These are phyloP conservation scores for Saguinus imperator DNA, from an alignment of 2,113 vertebrate species.

Conservation along the genomic window DNA sequence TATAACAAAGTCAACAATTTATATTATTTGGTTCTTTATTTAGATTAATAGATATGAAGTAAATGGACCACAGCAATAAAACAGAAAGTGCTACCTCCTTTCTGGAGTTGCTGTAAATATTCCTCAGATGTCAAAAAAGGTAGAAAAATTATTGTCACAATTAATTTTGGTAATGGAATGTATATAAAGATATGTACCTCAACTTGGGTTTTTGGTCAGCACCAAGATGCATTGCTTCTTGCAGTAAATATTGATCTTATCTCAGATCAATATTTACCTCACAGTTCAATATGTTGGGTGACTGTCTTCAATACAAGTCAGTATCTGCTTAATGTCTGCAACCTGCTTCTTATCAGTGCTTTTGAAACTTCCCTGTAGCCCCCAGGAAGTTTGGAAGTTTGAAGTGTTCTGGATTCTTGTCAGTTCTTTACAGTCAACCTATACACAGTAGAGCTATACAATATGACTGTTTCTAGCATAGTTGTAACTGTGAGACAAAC, in stretches of 20 bases:
- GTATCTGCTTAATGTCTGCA: conserved; percentile 67
- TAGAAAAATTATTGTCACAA: conserved; percentile 57
- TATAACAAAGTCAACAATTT: neutral
- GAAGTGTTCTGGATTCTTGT: neutral
- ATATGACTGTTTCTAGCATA: neutral
- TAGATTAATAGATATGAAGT: neutral
- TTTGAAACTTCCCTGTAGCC: conserved; percentile 38
- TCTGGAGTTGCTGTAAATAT: conserved; percentile 27
- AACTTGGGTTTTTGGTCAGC: neutral
- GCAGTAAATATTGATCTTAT: conserved; percentile 57
- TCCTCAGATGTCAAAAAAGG: neutral
- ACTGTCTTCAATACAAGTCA: conserved; percentile 56
- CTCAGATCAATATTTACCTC: conserved; percentile 37
- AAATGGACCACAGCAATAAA: neutral
- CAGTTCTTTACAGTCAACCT: neutral
- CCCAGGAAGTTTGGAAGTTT: neutral
- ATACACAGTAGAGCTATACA: neutral
- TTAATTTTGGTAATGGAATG: conserved; percentile 66
- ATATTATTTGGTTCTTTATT: neutral
- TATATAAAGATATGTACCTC: conserved; percentile 47
- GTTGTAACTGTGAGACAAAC: neutral
- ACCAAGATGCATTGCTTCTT: conserved; percentile 51
- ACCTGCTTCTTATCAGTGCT: conserved; percentile 29
- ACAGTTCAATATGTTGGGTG: conserved; percentile 51
- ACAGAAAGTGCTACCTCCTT: neutral